Evolutionary conservation across 1,140 invertebrate species (phyloP), one percentile per base, ranked within the genome.

Genomic region (Meteorus sp.): DNA sequence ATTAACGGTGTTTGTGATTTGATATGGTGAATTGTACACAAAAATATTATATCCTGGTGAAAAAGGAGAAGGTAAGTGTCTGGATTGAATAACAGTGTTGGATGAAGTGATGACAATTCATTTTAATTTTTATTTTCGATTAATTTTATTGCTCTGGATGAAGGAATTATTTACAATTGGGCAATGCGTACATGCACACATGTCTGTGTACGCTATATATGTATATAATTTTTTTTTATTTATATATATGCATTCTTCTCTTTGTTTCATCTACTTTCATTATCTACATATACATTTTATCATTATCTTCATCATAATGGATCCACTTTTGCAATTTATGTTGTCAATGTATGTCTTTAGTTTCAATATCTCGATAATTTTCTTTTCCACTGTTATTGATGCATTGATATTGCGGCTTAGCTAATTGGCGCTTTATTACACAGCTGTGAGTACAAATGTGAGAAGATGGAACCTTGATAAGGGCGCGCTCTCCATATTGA

Each of bases 101-200:
- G 41, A 53, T 39, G 4, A 44, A 20, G 23, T 22, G 11, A 17
- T 23, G 8, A 17, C 6, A 50, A 29, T 31, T 11, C n/a, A n/a
- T n/a, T n/a, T 33, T 1, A 19, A 23, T 57, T 43, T 45, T 54
- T 62, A n/a, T 54, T 61, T 68, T 70, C 68, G 72, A 73, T 69
- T 63, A 72, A 70, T 79, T 47, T 78, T 79, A 79, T 79, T 78
- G 75, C 75, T 73, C 75, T 70, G 70, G 69, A 70, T 73, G 65
- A 59, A 66, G 71, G 57, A 75, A 70, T 69, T 78, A 79, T 77
- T 73, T 78, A 78, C 75, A 78, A 65, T 64, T 64, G 64, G 69
- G 37, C 67, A 67, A 77, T 69, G 78, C 72, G 72, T 75, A 77
- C n/a, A n/a, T n/a, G n/a, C n/a, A n/a, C n/a, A n/a, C n/a, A n/a